A percentile compares a stretch with the other conserved stretches of the same genome.
phyloP scores from a whole-genome alignment of 1,140 invertebrate species.

The Magallana angulata region DNA sequence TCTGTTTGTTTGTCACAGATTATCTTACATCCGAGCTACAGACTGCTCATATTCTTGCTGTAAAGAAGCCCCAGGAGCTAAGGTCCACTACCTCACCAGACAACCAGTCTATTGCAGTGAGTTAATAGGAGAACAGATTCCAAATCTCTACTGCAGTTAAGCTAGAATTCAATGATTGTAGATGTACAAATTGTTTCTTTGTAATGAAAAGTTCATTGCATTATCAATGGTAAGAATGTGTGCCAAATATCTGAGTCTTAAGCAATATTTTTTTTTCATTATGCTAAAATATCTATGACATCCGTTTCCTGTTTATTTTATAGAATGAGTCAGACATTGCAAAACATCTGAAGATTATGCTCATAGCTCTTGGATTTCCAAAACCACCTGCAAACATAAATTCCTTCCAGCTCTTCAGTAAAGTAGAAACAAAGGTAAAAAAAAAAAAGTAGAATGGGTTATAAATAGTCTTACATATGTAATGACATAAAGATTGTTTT shows the following conservation, averaged over 20 bases:
- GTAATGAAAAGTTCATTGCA: background rate
- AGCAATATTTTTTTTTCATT: background rate
- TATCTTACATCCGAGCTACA: constrained; percentile 90
- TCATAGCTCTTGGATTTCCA: constrained; percentile 88
- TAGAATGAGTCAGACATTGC: constrained; percentile 91
- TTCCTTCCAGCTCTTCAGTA: constrained; percentile 87
- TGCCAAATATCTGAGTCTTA: background rate
- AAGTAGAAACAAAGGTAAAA: constrained; percentile 85
- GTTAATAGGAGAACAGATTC: background rate
- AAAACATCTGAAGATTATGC: constrained; percentile 87
- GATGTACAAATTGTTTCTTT: background rate
- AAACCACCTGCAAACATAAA: constrained; percentile 92
- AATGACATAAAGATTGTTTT: too few species aligned
- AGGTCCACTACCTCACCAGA: background rate
- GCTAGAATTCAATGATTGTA: too few species aligned
- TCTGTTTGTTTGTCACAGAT: constrained; percentile 78
- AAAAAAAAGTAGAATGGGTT: background rate
- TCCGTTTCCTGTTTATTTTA: constrained; percentile 63
- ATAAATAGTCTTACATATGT: too few species aligned
- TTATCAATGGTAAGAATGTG: background rate
- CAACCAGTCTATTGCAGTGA: background rate
- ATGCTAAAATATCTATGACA: background rate
- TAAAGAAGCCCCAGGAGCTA: constrained; percentile 81
- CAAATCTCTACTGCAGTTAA: background rate
- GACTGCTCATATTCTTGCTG: constrained; percentile 87